Evolutionary conservation across 2,888 invertebrate species (phyloP).

Genomic region (Seira sanloemensis): DNA sequence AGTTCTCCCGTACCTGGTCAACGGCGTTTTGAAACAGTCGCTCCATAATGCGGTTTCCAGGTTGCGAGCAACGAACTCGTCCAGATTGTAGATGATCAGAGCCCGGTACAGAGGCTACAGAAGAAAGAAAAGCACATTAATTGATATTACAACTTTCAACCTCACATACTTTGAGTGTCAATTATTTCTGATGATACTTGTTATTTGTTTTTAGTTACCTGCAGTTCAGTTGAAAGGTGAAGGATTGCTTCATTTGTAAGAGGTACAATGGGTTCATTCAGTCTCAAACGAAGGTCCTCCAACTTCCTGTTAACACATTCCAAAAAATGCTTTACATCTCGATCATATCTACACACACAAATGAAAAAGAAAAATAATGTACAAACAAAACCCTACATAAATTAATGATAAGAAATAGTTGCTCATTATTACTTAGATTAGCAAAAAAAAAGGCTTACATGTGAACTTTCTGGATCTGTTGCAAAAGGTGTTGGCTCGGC

Average conservation of each 20-base stretch:
- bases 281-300: constrained; percentile 68
- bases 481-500: constrained; percentile 44
- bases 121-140: background rate
- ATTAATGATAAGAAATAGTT: background rate
- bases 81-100: constrained; percentile 71
- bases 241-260: constrained; percentile 70
- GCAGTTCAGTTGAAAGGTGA: constrained; percentile 68
- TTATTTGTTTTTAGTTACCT: constrained; percentile 63
- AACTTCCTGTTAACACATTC: constrained; percentile 66
- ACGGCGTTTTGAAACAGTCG: constrained; percentile 73
- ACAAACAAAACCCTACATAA: background rate
- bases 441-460: constrained; percentile 36
- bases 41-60: constrained; percentile 72
- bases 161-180: no score
- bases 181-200: no score
- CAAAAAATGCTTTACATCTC: constrained; percentile 3
- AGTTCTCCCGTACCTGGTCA: constrained; percentile 69
- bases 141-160: background rate
- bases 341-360: no score
- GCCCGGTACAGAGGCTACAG: constrained; percentile 70
- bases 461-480: constrained; percentile 55
- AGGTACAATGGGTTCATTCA: constrained; percentile 69
- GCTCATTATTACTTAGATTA: background rate
- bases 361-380: background rate
- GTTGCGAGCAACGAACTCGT: constrained; percentile 65